These are phyloP conservation scores for Strigamia maritima DNA, from an alignment of 2,888 invertebrate genomes.

Conservation along the genomic window DNA sequence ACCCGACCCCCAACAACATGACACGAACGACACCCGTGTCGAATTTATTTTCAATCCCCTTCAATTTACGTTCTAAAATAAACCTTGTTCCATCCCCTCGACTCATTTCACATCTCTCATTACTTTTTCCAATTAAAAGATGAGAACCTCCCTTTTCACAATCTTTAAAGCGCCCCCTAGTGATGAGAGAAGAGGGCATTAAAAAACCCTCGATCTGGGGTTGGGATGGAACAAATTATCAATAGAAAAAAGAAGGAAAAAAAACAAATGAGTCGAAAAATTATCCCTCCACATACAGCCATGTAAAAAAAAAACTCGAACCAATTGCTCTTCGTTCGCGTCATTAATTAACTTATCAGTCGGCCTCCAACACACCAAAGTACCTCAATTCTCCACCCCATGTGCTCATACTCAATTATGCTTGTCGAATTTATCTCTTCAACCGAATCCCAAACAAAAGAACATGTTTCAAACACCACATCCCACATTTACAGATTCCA, in stretches of 20 bases:
- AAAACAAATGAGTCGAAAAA: conserved; percentile 29
- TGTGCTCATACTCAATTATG: conserved; percentile 29
- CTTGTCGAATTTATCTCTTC: conserved; percentile 27
- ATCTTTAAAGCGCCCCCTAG: conserved; percentile 29
- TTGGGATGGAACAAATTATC: conserved; percentile 24
- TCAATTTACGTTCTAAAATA: conserved; percentile 19
- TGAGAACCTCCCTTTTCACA: conserved; percentile 17
- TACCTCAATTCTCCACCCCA: conserved; percentile 22
- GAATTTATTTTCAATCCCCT: conserved; percentile 22
- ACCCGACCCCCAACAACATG: conserved; percentile 13
- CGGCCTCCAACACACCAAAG: conserved; percentile 28
- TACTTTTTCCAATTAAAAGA: conserved; percentile 29
- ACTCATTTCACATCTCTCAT: conserved; percentile 23
- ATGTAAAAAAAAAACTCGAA: background rate
- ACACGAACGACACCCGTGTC: conserved; percentile 23
- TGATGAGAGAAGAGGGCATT: conserved; percentile 13
- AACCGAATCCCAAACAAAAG: conserved; percentile 24
- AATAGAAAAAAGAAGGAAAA: background rate
- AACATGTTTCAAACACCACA: conserved; percentile 17
- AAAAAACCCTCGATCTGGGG: conserved; percentile 26
- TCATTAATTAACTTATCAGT: conserved; percentile 37
- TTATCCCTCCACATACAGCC: background rate
- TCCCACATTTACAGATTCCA: background rate
- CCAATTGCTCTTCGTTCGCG: conserved; percentile 34
- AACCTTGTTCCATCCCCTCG: background rate